Conservation (phyloP, 1,140 invertebrate genomes). For the Drosophila willistoni region DNA sequence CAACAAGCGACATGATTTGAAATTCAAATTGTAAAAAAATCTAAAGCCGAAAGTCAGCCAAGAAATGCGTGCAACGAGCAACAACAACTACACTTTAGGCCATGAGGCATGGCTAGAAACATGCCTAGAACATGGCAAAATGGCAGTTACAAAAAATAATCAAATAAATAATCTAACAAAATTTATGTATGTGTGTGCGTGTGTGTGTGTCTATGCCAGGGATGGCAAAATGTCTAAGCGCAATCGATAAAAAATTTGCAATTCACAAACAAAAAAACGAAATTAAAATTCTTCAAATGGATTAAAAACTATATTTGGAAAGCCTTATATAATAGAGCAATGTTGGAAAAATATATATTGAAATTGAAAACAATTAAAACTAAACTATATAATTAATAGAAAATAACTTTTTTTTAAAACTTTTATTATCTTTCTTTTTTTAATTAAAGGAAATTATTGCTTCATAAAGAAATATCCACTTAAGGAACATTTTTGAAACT, state of each 20-base stretch:
- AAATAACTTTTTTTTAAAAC: too few relatives aligned
- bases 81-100: constrained; percentile 34
- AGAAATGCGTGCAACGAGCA: constrained; percentile 70
- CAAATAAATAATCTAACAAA: constrained; percentile 65
- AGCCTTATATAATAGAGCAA: too few relatives aligned
- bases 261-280: too few relatives aligned
- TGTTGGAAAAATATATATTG: too few relatives aligned
- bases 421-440: too few relatives aligned
- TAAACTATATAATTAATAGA: too few relatives aligned
- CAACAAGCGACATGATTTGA: constrained; percentile 62
- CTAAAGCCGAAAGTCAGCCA: constrained; percentile 50
- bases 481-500: too few relatives aligned
- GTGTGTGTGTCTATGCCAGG: constrained; percentile 42
- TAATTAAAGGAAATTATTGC: too few relatives aligned
- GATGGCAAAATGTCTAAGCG: constrained; percentile 26
- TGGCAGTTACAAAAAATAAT: constrained; percentile 64
- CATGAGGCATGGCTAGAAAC: constrained; percentile 74
- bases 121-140: constrained; percentile 62
- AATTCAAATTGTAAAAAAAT: constrained; percentile 71
- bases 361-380: too few relatives aligned
- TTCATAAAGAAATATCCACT: too few relatives aligned
- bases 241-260: not conserved
- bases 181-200: constrained; percentile 2
- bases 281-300: too few relatives aligned
- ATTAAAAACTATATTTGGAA: too few relatives aligned